phyloP scores from a whole-genome alignment of 2,113 vertebrate species.

The Pluvianellus socialis region DNA sequence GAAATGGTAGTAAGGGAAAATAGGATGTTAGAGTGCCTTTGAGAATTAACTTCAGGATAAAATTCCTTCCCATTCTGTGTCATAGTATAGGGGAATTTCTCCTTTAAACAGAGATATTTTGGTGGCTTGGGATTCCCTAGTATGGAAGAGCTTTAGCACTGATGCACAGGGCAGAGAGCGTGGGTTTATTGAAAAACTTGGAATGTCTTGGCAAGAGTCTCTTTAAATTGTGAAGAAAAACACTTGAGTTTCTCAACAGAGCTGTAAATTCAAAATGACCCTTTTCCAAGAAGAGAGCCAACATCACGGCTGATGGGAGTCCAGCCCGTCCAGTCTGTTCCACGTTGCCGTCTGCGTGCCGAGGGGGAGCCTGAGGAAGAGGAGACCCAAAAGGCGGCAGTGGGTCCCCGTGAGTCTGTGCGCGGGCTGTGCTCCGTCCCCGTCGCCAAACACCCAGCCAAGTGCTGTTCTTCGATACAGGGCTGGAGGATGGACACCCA shows the following conservation, averaged over 20 bases:
- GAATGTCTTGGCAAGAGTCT: neutral
- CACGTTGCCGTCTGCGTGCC: rapidly evolving
- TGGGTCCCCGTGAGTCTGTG: neutral
- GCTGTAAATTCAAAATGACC: neutral
- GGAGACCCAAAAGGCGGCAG: neutral
- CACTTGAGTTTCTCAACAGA: neutral
- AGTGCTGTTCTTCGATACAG: too few species aligned
- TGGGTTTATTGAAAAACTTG: neutral
- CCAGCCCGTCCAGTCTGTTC: neutral
- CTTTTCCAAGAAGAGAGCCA: neutral
- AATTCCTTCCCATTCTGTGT: neutral
- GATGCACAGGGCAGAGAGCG: neutral
- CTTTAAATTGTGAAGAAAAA: neutral
- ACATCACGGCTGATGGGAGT: neutral
- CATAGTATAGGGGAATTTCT: neutral
- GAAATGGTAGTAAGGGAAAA: neutral
- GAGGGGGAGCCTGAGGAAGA: neutral
- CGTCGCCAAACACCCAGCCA: rapidly evolving
- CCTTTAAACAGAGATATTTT: neutral
- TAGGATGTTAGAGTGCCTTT: neutral
- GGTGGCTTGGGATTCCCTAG: neutral
- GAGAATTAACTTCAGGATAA: neutral
- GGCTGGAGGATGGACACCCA: neutral
- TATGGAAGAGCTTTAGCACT: neutral
- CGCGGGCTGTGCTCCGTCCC: too few species aligned